A percentile compares a stretch with the other conserved stretches of the same genome.
Evolutionary conservation across 2,888 invertebrate species (phyloP).

Genomic region (Schizotus pectinicornis): DNA sequence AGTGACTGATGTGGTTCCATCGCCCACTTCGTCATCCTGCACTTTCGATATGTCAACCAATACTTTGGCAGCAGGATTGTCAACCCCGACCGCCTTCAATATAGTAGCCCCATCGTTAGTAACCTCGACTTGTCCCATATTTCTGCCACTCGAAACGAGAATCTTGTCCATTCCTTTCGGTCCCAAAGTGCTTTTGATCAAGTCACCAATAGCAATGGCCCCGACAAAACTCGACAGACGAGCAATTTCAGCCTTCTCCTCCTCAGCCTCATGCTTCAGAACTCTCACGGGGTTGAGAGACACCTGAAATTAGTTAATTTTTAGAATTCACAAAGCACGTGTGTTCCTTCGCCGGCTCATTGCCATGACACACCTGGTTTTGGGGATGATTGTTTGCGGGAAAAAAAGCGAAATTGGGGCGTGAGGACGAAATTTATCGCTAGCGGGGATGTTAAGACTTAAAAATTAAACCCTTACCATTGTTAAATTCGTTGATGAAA

Average conservation of each 20-base stretch:
- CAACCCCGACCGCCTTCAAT: conserved; percentile 92
- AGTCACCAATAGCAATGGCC: conserved; percentile 97
- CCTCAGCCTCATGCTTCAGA: conserved; percentile 94
- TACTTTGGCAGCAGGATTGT: conserved; percentile 99
- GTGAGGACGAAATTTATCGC: no score
- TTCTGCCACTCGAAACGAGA: conserved; percentile 79
- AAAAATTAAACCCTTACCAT: no score
- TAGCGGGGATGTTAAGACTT: no score
- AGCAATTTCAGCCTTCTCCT: conserved; percentile 97
- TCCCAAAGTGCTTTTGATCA: conserved; percentile 97
- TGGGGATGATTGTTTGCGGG: not conserved
- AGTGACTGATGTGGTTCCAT: conserved; percentile 99
- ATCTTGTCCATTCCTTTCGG: conserved; percentile 99
- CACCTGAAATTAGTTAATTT: conserved; percentile 62
- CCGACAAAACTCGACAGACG: conserved; percentile 98
- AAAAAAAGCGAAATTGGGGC: no score
- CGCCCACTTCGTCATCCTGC: conserved; percentile 99
- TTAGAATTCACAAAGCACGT: conserved; percentile 35
- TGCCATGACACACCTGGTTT: conserved; percentile 45
- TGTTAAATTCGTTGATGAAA: no score
- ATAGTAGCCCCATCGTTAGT: conserved; percentile 99
- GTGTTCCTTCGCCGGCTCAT: conserved; percentile 39
- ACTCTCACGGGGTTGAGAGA: conserved; percentile 93
- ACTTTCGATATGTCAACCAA: conserved; percentile 98
- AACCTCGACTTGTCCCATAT: conserved; percentile 86